Conservation (phyloP, 2,797 vertebrate species). For the Chiloscyllium punctatum region DNA sequence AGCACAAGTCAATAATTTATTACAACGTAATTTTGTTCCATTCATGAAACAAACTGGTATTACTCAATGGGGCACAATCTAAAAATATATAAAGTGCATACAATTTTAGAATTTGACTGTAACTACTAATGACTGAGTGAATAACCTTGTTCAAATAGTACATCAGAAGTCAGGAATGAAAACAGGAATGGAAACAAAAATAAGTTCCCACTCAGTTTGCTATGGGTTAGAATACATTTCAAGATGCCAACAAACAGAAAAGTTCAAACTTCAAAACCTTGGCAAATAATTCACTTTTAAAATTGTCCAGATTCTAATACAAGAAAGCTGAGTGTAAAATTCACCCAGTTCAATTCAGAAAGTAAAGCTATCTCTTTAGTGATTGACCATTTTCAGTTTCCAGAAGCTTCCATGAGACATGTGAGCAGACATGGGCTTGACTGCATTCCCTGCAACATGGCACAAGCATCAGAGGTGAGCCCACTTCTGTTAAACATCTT, state of each 20-base stretch:
- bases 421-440: no score
- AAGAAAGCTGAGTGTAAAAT: background rate
- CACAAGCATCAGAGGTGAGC: no score
- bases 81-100: background rate
- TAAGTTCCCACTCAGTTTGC: background rate
- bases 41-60: background rate
- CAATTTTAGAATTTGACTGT: background rate
- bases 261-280: background rate
- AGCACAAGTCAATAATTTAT: background rate
- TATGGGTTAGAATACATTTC: background rate
- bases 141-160: background rate
- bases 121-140: background rate
- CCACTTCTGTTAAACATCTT: no score
- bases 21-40: background rate
- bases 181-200: background rate
- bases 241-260: background rate
- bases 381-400: background rate
- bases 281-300: no score
- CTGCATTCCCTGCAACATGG: no score
- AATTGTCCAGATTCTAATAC: background rate
- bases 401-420: background rate
- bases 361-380: background rate
- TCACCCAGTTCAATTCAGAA: background rate
- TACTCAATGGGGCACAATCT: background rate
- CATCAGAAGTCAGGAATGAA: background rate